phyloP scores from a whole-genome alignment of 2,888 invertebrate genomes.

The Drosophila austrosaltans region DNA sequence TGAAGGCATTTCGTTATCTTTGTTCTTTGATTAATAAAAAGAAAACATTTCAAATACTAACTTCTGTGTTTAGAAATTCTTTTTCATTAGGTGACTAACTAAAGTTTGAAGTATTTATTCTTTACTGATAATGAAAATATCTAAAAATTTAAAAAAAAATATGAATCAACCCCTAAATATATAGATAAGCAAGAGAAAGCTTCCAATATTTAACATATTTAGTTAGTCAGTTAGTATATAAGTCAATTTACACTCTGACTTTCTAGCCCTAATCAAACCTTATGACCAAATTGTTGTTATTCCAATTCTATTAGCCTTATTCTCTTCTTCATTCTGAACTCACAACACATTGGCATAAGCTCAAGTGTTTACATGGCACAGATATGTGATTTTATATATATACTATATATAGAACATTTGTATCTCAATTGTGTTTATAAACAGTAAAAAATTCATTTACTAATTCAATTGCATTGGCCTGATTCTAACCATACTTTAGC shows the following conservation, averaged over 20 bases:
- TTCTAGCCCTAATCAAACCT: too few species aligned
- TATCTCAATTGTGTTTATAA: constrained; percentile 9
- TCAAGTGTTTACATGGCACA: constrained; percentile 13
- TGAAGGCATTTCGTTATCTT: not conserved
- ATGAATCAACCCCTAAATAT: too few species aligned
- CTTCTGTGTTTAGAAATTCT: not conserved
- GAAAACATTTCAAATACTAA: not conserved
- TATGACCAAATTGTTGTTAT: not conserved
- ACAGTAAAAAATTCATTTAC: not conserved
- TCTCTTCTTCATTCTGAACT: not conserved
- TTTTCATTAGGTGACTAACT: not conserved
- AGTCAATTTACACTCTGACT: too few species aligned
- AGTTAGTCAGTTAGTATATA: too few species aligned
- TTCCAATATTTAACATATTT: too few species aligned
- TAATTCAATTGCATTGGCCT: not conserved
- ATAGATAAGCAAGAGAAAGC: too few species aligned
- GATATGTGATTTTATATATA: constrained; percentile 5
- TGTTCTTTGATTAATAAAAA: not conserved
- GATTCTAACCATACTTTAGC: not conserved
- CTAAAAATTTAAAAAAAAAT: too few species aligned
- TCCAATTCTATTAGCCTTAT: not conserved
- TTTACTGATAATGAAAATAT: too few species aligned
- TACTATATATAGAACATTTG: constrained; percentile 8
- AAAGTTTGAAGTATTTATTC: not conserved
- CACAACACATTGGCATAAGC: not conserved